phyloP scores from a whole-genome alignment of 1,140 invertebrate genomes.

The Apis laboriosa region DNA sequence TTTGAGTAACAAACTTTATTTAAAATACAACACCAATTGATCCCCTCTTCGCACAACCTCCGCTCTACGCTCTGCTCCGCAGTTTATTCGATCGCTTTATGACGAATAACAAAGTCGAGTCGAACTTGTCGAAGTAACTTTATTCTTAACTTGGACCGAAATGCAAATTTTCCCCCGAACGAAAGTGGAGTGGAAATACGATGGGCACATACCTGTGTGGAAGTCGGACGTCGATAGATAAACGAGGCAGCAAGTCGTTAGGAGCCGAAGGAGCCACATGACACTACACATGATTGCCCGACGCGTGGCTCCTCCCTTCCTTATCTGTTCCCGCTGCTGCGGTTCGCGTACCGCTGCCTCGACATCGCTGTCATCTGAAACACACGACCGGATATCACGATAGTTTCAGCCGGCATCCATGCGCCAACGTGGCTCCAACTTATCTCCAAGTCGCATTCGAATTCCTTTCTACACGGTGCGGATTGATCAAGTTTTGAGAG shows the following conservation, averaged over 20 bases:
- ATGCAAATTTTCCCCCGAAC: too few relatives aligned
- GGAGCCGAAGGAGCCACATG: slow-evolving; percentile 78
- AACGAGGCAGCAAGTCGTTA: slow-evolving; percentile 77
- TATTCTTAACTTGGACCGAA: too few relatives aligned
- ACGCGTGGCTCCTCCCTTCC: slow-evolving; percentile 68
- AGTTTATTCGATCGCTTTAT: too few relatives aligned
- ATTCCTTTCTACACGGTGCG: neutral
- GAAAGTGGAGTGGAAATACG: neutral
- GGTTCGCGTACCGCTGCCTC: slow-evolving; percentile 68
- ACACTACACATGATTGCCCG: slow-evolving; percentile 78
- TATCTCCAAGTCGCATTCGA: slow-evolving; percentile 24
- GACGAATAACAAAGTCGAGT: too few relatives aligned
- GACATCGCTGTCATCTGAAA: slow-evolving; percentile 75
- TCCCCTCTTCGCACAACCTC: too few relatives aligned
- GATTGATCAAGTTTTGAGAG: neutral
- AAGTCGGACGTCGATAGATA: slow-evolving; percentile 73
- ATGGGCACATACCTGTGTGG: slow-evolving; percentile 70
- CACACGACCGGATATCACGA: slow-evolving; percentile 29
- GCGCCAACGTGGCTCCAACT: neutral
- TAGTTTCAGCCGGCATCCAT: slow-evolving; percentile 29
- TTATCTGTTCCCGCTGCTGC: slow-evolving; percentile 75
- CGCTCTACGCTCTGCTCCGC: too few relatives aligned
- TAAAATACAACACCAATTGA: too few relatives aligned
- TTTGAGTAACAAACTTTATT: too few relatives aligned
- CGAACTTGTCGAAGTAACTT: too few relatives aligned